Evolutionary conservation across 2,113 vertebrate genomes (phyloP).

Genomic region (Mellivora capensis): DNA sequence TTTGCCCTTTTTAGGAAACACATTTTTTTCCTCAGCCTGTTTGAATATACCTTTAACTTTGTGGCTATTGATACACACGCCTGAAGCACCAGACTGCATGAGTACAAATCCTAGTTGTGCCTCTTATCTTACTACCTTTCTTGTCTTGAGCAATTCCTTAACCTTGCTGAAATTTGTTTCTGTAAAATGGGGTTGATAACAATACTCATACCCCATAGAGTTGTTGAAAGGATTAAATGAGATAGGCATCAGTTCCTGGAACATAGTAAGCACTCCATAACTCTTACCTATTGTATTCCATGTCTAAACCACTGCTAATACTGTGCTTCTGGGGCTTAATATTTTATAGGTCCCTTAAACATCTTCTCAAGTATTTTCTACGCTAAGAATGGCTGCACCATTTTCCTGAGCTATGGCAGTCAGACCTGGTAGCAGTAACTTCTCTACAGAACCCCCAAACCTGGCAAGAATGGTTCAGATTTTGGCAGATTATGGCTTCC

Average conservation of each 20-base stretch:
- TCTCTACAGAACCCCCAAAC: constrained; percentile 39
- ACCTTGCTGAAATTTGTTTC: neutral
- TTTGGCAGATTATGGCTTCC: constrained; percentile 29
- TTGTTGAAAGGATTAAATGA: constrained; percentile 44
- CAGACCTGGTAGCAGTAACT: constrained; percentile 39
- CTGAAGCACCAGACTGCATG: neutral
- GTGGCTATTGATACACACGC: neutral
- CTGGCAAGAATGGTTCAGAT: neutral
- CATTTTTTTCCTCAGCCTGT: neutral
- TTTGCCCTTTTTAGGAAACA: constrained; percentile 5
- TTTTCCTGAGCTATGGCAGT: constrained; percentile 57
- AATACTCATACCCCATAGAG: neutral
- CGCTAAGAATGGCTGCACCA: constrained; percentile 15
- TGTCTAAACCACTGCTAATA: constrained; percentile 13
- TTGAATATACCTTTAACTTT: neutral
- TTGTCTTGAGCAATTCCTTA: constrained; percentile 36
- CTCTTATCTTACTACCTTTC: neutral
- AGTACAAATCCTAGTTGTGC: neutral
- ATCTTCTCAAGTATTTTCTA: constrained; percentile 29
- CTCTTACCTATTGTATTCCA: constrained; percentile 25
- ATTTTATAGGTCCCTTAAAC: constrained; percentile 34
- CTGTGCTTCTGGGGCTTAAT: constrained; percentile 36
- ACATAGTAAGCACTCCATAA: constrained; percentile 23
- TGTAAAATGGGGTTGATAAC: neutral
- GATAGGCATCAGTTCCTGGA: constrained; percentile 16